Conservation (phyloP, 64 coral and sea anemone genomes). For the Montipora cactus region DNA sequence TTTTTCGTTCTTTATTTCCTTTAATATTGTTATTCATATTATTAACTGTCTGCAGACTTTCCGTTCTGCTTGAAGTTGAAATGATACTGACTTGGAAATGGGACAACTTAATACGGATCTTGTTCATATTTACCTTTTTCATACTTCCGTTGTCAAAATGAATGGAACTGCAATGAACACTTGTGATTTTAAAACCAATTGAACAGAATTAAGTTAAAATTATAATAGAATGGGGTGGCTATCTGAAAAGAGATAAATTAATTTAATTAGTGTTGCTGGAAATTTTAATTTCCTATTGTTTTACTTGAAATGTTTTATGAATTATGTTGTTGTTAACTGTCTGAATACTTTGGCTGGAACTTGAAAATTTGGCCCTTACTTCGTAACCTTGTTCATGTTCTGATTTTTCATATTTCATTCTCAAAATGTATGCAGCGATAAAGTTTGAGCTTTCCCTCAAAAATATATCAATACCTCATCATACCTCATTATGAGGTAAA, state of each 20-base stretch:
- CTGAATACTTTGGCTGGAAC: neutral
- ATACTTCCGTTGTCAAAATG: neutral
- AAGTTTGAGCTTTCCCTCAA: neutral
- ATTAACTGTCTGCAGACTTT: conserved; percentile 14
- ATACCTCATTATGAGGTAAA: too few relatives aligned
- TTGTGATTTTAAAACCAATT: neutral
- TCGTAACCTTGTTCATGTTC: neutral
- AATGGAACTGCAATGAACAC: neutral
- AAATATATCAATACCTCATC: too few relatives aligned
- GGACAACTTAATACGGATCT: neutral
- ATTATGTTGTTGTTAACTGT: neutral
- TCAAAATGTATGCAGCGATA: neutral
- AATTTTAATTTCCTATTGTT: conserved; percentile 1
- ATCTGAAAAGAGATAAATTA: conserved; percentile 2
- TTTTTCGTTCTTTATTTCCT: conserved; percentile 3
- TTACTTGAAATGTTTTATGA: neutral
- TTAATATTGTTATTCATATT: conserved; percentile 2
- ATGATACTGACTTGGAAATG: neutral
- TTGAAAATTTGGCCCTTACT: neutral
- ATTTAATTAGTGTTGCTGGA: conserved; percentile 4
- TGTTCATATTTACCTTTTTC: conserved; percentile 9
- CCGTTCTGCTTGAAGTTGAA: conserved; percentile 3
- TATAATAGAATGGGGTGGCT: neutral
- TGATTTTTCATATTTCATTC: neutral
- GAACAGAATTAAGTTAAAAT: neutral